phyloP scores from a whole-genome alignment of 2,113 vertebrate genomes.

The Eretmodus cyanostictus region DNA sequence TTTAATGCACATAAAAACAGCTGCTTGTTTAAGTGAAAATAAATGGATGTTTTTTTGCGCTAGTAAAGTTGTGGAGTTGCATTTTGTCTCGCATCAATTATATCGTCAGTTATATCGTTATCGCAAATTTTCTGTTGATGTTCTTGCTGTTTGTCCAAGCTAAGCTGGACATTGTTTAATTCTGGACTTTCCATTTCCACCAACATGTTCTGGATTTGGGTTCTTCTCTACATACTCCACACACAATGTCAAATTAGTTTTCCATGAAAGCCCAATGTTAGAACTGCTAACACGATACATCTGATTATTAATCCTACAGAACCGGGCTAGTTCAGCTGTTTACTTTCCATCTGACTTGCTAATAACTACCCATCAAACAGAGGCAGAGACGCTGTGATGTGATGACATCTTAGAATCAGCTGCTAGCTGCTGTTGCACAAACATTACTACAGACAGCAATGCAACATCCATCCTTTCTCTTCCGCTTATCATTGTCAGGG shows the following conservation, averaged over 20 bases:
- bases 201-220: background rate
- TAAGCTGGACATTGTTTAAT: background rate
- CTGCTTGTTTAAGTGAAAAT: no score
- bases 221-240: background rate
- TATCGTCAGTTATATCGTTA: no score
- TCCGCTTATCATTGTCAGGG: background rate
- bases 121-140: background rate
- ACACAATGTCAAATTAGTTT: background rate
- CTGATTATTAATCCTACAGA: background rate
- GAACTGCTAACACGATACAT: accelerated
- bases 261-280: background rate
- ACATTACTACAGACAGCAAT: background rate
- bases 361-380: accelerated
- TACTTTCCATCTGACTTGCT: background rate
- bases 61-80: no score
- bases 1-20: no score
- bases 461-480: accelerated
- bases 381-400: background rate
- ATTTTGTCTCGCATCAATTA: no score
- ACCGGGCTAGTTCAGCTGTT: accelerated
- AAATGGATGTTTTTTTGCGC: no score
- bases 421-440: background rate
- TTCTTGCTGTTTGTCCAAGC: background rate
- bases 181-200: background rate
- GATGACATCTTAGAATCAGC: background rate